Percentiles rank a stretch among this genome's conserved stretches.
Conservation (phyloP, 2,113 vertebrate genomes). For the Pelobates fuscus region DNA sequence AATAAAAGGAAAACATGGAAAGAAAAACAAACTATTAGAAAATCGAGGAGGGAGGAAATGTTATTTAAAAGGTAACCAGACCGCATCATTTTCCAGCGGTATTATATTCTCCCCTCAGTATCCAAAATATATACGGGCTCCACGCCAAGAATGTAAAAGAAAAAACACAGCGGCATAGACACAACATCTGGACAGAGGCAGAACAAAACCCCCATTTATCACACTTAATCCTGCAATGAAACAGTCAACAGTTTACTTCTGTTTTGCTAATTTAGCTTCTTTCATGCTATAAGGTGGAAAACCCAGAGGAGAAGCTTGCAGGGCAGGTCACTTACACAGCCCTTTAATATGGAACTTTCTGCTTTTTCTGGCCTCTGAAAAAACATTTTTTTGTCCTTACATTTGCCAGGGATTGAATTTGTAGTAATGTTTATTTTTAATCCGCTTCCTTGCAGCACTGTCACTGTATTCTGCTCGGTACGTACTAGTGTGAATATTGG, state of each 20-base stretch:
- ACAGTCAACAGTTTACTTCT: conserved; percentile 90
- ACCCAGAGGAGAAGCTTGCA: conserved; percentile 69
- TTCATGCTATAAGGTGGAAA: conserved; percentile 73
- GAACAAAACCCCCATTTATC: conserved; percentile 99
- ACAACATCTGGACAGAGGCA: conserved; percentile 98
- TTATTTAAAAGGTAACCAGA: conserved; percentile 99
- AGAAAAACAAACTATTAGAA: conserved; percentile 99
- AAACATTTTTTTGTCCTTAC: conserved; percentile 31
- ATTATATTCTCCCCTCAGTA: conserved; percentile 98
- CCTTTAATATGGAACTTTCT: conserved; percentile 53
- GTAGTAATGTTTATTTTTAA: conserved; percentile 6
- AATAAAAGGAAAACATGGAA: conserved; percentile 99
- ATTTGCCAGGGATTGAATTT: neutral
- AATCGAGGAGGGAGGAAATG: conserved; percentile 99
- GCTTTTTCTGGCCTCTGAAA: conserved; percentile 48
- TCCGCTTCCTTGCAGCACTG: conserved; percentile 14
- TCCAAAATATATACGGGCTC: conserved; percentile 99
- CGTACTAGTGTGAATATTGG: neutral
- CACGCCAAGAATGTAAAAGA: conserved; percentile 94
- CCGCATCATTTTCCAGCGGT: conserved; percentile 99
- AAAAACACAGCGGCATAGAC: conserved; percentile 79
- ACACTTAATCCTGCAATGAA: conserved; percentile 90
- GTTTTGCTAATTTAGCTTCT: conserved; percentile 85
- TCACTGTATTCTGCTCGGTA: neutral
- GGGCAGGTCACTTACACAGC: conserved; percentile 67